Conservation (phyloP, 2,113 vertebrate species). For the Romanogobio albipinnatus region DNA sequence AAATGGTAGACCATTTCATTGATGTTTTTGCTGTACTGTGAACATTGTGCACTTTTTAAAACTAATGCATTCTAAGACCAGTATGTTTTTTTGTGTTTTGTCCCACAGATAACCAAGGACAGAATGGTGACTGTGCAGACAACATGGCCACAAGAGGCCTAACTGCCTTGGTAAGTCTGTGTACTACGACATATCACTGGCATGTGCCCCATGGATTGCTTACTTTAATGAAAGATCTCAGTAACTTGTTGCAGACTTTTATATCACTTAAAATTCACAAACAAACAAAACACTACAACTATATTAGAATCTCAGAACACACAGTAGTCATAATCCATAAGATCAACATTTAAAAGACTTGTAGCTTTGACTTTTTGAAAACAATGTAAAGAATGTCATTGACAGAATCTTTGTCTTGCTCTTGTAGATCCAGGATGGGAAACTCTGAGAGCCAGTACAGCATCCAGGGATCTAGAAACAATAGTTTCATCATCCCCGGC, state of each 20-base stretch:
- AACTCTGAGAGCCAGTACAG: slow-evolving; percentile 99
- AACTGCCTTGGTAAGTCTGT: slow-evolving; percentile 65
- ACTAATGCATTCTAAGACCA: slow-evolving; percentile 18
- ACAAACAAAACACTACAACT: background rate
- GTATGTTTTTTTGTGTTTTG: slow-evolving; percentile 53
- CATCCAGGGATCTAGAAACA: slow-evolving; percentile 85
- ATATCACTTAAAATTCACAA: background rate
- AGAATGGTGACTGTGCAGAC: slow-evolving; percentile 48
- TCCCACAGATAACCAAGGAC: slow-evolving; percentile 68
- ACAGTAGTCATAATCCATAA: background rate
- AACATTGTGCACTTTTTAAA: background rate
- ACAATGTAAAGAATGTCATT: slow-evolving; percentile 33
- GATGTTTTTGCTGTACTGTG: background rate
- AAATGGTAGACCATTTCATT: background rate
- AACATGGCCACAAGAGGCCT: slow-evolving; percentile 40
- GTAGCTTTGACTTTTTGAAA: background rate
- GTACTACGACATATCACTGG: background rate
- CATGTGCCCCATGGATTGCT: background rate
- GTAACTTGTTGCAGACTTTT: background rate
- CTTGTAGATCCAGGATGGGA: slow-evolving; percentile 85
- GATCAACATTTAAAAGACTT: background rate
- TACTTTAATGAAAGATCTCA: background rate
- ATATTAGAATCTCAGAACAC: background rate
- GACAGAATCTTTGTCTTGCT: slow-evolving; percentile 43
- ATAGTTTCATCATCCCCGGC: slow-evolving; percentile 72